A percentile compares a stretch with the other conserved stretches of the same genome.
These are phyloP conservation scores for Neosilurus mollespiculum DNA, from an alignment of 2,797 vertebrate species.

Conservation along the genomic window DNA sequence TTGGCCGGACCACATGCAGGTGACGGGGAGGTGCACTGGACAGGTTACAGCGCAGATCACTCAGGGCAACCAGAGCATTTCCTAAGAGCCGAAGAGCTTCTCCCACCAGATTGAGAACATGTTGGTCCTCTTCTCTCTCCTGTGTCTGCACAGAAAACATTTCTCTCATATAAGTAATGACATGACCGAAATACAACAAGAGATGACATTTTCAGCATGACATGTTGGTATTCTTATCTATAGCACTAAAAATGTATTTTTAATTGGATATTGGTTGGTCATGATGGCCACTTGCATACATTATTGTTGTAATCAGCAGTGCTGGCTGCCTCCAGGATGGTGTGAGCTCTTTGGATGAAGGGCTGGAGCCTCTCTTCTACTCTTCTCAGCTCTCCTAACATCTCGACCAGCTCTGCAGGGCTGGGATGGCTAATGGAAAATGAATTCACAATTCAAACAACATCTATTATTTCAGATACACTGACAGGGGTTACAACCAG, in stretches of 20 bases:
- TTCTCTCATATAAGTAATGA: slow-evolving; percentile 1
- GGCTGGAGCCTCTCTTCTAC: slow-evolving; percentile 86
- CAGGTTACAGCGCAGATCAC: slow-evolving; percentile 87
- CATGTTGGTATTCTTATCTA: neutral
- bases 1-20: slow-evolving; percentile 86
- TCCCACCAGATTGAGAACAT: slow-evolving; percentile 81
- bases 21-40: slow-evolving; percentile 82
- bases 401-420: slow-evolving; percentile 83
- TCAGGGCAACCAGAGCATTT: slow-evolving; percentile 87
- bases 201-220: neutral
- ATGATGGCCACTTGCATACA: slow-evolving; percentile 65
- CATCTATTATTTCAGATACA: neutral
- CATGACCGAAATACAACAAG: neutral
- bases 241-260: neutral
- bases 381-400: slow-evolving; percentile 82
- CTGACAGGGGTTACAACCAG: neutral
- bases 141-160: slow-evolving; percentile 68
- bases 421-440: slow-evolving; percentile 78
- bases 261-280: neutral
- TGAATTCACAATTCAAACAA: neutral
- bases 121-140: slow-evolving; percentile 86
- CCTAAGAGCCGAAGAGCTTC: slow-evolving; percentile 88
- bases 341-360: slow-evolving; percentile 86
- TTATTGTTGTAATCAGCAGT: slow-evolving; percentile 84
- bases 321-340: slow-evolving; percentile 82